These are phyloP conservation scores for Silurus asotus DNA, from an alignment of 2,113 vertebrate genomes.

Conservation along the genomic window DNA sequence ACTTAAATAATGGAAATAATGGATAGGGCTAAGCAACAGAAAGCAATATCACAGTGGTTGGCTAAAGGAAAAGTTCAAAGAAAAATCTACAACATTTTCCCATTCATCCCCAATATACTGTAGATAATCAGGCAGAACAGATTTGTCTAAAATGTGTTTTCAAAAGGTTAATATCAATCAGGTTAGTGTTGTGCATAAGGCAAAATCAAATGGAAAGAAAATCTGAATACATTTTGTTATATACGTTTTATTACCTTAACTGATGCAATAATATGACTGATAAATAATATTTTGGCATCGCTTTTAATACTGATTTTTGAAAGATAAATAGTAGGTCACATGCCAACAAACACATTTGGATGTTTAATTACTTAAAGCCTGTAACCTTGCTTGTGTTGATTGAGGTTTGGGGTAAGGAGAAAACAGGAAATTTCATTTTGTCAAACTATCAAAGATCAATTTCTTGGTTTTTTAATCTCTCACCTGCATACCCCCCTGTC, in stretches of 20 bases:
- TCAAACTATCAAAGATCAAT: conserved; percentile 1
- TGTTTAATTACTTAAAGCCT: not conserved
- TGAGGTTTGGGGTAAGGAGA: not conserved
- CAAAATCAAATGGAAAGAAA: not conserved
- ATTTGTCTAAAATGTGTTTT: not conserved
- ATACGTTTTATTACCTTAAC: not conserved
- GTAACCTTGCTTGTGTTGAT: not conserved
- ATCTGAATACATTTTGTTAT: not conserved
- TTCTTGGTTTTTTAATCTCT: not conserved
- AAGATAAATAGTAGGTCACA: not conserved
- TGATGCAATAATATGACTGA: not conserved
- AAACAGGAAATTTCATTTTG: not conserved
- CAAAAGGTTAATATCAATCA: not conserved
- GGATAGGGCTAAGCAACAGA: not conserved
- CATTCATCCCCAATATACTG: not conserved
- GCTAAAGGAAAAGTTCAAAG: not conserved
- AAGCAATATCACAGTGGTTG: conserved; percentile 4
- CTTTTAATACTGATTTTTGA: not conserved
- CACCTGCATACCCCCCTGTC: no score
- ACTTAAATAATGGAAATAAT: not conserved
- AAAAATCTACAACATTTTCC: not conserved
- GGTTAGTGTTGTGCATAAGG: not conserved
- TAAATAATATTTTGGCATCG: not conserved
- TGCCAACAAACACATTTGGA: not conserved
- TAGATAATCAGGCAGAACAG: not conserved